phyloP scores from a whole-genome alignment of 2,113 vertebrate genomes.

The Myiopsitta monachus region DNA sequence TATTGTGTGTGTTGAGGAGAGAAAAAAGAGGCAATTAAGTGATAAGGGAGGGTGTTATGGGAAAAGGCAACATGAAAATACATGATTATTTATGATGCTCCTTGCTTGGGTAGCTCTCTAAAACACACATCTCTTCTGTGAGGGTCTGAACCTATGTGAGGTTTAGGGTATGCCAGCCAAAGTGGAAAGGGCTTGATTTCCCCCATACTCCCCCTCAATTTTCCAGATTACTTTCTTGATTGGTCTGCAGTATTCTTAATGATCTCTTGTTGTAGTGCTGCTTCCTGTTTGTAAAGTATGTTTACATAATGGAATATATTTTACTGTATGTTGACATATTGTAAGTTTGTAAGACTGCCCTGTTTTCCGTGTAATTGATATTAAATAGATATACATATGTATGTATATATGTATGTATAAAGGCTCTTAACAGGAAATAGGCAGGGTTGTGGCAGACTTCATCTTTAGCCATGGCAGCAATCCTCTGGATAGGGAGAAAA shows the following conservation, averaged over 20 bases:
- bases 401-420: background rate
- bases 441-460: background rate
- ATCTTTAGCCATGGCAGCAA: background rate
- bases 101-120: background rate
- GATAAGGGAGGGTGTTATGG: background rate
- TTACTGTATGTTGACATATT: background rate
- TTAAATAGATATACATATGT: background rate
- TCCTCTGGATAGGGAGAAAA: background rate
- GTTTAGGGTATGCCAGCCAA: background rate
- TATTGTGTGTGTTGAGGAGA: fast-evolving
- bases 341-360: conserved; percentile 31
- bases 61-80: background rate
- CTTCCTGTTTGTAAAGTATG: conserved; percentile 45
- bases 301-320: background rate
- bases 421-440: background rate
- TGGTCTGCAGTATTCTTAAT: conserved; percentile 26
- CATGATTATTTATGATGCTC: background rate
- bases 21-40: background rate
- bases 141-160: background rate
- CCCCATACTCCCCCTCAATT: background rate
- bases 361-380: conserved; percentile 25
- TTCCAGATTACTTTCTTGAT: background rate
- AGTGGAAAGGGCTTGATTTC: background rate
- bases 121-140: background rate
- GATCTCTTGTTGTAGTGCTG: conserved; percentile 6